Evolutionary conservation across 2,797 vertebrate species (phyloP).

Genomic region (Gadopsis bispinosus): DNA sequence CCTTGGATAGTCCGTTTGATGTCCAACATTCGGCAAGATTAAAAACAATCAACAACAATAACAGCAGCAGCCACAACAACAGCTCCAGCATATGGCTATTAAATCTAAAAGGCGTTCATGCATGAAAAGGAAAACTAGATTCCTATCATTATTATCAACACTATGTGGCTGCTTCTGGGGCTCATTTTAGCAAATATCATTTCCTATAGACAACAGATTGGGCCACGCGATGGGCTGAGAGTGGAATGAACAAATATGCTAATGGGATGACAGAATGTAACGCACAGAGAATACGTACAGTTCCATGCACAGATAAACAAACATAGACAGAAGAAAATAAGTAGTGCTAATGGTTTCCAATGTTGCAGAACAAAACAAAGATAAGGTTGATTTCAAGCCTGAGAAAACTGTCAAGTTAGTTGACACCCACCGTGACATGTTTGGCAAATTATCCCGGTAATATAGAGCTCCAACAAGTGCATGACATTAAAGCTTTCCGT

Average conservation of each 20-base stretch:
- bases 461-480: constrained; percentile 20
- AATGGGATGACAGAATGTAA: constrained; percentile 58
- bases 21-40: constrained; percentile 64
- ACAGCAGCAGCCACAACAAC: constrained; percentile 58
- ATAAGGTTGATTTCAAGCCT: constrained; percentile 37
- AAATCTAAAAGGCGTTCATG: constrained; percentile 73
- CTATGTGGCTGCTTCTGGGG: constrained; percentile 65
- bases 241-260: constrained; percentile 69
- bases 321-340: constrained; percentile 41
- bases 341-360: constrained; percentile 46
- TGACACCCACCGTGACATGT: constrained; percentile 14
- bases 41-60: constrained; percentile 75
- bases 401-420: constrained; percentile 37
- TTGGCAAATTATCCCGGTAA: constrained; percentile 30
- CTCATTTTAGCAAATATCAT: constrained; percentile 70
- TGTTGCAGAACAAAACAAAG: constrained; percentile 65
- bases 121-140: constrained; percentile 77
- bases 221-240: constrained; percentile 56
- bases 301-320: constrained; percentile 62
- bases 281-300: constrained; percentile 49
- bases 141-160: constrained; percentile 76
- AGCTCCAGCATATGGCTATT: constrained; percentile 73
- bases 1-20: constrained; percentile 67
- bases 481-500: constrained; percentile 32
- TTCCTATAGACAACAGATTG: constrained; percentile 71